phyloP scores from a whole-genome alignment of 2,888 invertebrate genomes.

The Galeruca laticollis region DNA sequence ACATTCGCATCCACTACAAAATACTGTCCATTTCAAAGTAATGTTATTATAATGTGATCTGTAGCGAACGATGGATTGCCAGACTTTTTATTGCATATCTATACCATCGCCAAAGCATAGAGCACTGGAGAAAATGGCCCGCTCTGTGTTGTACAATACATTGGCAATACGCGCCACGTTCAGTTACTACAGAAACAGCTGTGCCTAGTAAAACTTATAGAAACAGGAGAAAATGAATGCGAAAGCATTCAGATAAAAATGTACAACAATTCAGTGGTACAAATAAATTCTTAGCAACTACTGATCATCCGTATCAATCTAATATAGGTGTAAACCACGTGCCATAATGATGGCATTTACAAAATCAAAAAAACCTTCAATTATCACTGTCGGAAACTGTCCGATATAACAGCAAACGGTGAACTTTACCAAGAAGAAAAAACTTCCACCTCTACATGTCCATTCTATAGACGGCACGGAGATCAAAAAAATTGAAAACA shows the following conservation, averaged over 20 bases:
- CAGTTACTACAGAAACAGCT: neutral
- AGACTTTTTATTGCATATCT: too few relatives aligned
- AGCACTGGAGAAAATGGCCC: too few relatives aligned
- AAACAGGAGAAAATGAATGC: neutral
- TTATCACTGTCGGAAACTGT: neutral
- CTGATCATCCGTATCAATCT: neutral
- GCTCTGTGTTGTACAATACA: too few relatives aligned
- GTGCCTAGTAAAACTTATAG: neutral
- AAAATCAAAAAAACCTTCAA: neutral
- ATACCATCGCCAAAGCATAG: too few relatives aligned
- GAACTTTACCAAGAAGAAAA: neutral
- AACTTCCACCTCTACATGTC: neutral
- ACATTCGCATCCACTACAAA: too few relatives aligned
- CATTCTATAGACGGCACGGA: neutral
- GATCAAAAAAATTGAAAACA: neutral
- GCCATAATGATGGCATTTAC: neutral
- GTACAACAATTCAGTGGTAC: neutral
- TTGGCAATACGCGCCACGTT: too few relatives aligned
- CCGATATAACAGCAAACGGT: too few relatives aligned
- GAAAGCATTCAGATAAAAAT: neutral
- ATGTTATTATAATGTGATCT: too few relatives aligned
- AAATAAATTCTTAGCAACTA: neutral
- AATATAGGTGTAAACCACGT: neutral
- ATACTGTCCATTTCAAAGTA: too few relatives aligned
- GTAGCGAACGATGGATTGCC: too few relatives aligned